Base-by-base conservation (phyloP, 2,888 invertebrate genomes). In the Salpingus planirostris region DNA sequence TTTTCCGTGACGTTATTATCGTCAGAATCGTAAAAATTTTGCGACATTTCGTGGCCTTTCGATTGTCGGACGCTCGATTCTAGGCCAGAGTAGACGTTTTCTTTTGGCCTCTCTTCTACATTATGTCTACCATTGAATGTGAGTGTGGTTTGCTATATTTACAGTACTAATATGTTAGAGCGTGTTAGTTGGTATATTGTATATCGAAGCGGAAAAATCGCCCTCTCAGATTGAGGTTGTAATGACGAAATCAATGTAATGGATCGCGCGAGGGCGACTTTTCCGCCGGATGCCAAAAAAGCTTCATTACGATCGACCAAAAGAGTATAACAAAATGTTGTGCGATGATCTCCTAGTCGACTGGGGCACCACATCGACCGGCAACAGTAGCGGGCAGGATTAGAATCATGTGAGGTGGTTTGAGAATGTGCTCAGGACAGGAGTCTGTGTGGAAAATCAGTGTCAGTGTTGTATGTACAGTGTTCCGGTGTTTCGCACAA, bases 331-430 rank as follows among this genome's bases (percentile, higher is more conserved):
- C n/a, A n/a, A n/a, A n/a, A 30, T 34, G 38, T 28, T 18, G 38
- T 38, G 32, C 39, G 39, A 39, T 35, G 39, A 39, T 39, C 39
- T 35, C 35, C 39, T 35, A 39, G 39, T 27, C 35, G 35, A 35
- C 35, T 39, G 39, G 29, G 39, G 32, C 24, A 35, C 35, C 39
- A 39, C 35, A 38, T 34, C 34, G 31, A 38, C 38, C 38, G 34
- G 34, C 38, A 47, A 43, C 48, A 46, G n/a, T n/a, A n/a, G 40
- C 51, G 46, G 47, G 46, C 47, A 52, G 49, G 51, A 52, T 64
- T 64, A 64, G 59, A 64, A 64, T 65, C 64, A 65, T 60, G 64
- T 64, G 59, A 64, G 62, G 56, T 61, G 57, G 52, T 65, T 64
- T 62, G 63, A 61, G 59, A 65, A 65, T 56, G 64, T 65, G 64